Percentiles rank a stretch among this genome's conserved stretches.
Evolutionary conservation across 2,888 invertebrate species (phyloP).

Genomic region (Tipula vernalis): DNA sequence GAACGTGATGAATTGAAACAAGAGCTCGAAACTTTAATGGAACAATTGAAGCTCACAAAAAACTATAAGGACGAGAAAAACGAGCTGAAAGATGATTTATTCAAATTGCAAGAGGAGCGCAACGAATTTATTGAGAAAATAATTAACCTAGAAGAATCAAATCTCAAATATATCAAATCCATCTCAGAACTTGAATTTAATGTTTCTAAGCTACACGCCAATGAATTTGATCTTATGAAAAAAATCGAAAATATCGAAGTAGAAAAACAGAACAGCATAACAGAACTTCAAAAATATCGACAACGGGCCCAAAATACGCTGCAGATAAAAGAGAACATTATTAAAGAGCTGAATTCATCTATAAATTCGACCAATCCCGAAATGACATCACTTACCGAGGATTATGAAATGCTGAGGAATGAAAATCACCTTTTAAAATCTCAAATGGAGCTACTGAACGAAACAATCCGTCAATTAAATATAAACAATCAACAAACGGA

Average conservation of each 20-base stretch:
- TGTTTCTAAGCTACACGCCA: slow-evolving; percentile 36
- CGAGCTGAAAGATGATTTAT: slow-evolving; percentile 22
- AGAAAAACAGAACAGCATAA: slow-evolving; percentile 35
- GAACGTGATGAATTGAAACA: slow-evolving; percentile 28
- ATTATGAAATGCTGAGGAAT: slow-evolving; percentile 44
- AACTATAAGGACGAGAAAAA: slow-evolving; percentile 19
- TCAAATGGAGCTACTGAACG: slow-evolving; percentile 22
- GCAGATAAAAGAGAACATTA: slow-evolving; percentile 63
- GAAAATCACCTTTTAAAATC: slow-evolving; percentile 24
- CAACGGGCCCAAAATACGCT: slow-evolving; percentile 66
- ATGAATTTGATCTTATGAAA: slow-evolving; percentile 35
- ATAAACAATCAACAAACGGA: slow-evolving; percentile 14
- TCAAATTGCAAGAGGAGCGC: slow-evolving; percentile 23
- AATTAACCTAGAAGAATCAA: slow-evolving; percentile 20
- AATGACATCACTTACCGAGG: slow-evolving; percentile 28
- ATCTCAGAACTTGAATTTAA: slow-evolving; percentile 31
- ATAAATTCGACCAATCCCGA: slow-evolving; percentile 33
- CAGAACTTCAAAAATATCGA: slow-evolving; percentile 61
- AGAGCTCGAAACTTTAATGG: slow-evolving; percentile 22
- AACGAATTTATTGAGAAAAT: slow-evolving; percentile 23
- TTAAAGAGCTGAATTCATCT: slow-evolving; percentile 42
- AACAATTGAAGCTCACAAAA: slow-evolving; percentile 22
- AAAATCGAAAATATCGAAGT: slow-evolving; percentile 37
- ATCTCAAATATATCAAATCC: slow-evolving; percentile 27
- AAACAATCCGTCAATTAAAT: slow-evolving; percentile 20